These are phyloP conservation scores for Empidonax traillii DNA, from an alignment of 2,113 vertebrate species.

Conservation along the genomic window DNA sequence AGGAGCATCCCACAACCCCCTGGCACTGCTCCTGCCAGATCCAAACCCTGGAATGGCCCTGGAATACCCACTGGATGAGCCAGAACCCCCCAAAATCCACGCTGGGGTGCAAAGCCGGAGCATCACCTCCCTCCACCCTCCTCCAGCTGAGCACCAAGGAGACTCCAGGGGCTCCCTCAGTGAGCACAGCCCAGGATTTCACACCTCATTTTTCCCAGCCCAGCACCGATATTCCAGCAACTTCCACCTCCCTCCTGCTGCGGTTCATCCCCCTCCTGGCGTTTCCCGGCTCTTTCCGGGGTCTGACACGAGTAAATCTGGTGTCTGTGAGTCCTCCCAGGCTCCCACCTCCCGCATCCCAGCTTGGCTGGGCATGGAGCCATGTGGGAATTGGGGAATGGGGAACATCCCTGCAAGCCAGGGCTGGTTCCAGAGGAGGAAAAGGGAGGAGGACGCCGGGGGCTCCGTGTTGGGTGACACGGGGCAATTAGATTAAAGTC, in stretches of 20 bases:
- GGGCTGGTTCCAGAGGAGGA: neutral
- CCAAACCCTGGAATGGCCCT: neutral
- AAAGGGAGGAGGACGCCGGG: conserved; percentile 39
- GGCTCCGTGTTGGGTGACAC: conserved; percentile 53
- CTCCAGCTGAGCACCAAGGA: neutral
- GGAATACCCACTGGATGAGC: neutral
- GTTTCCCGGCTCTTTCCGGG: neutral
- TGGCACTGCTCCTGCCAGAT: rapidly evolving
- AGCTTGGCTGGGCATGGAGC: neutral
- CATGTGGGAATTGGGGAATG: neutral
- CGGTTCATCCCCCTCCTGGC: neutral
- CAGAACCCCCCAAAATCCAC: neutral
- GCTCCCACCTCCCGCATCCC: neutral
- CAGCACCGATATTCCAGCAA: neutral
- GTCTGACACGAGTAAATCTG: neutral
- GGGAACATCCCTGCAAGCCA: neutral
- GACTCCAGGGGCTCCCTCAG: neutral
- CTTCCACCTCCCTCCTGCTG: neutral
- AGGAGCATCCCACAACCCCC: neutral
- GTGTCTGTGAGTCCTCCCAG: neutral
- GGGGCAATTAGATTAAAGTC: conserved; percentile 47
- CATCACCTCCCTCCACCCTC: neutral
- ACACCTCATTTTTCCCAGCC: neutral
- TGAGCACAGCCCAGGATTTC: neutral
- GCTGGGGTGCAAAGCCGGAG: rapidly evolving